Evolutionary conservation across 1,140 invertebrate species (phyloP).

Genomic region (Rhagoletis zephyria): DNA sequence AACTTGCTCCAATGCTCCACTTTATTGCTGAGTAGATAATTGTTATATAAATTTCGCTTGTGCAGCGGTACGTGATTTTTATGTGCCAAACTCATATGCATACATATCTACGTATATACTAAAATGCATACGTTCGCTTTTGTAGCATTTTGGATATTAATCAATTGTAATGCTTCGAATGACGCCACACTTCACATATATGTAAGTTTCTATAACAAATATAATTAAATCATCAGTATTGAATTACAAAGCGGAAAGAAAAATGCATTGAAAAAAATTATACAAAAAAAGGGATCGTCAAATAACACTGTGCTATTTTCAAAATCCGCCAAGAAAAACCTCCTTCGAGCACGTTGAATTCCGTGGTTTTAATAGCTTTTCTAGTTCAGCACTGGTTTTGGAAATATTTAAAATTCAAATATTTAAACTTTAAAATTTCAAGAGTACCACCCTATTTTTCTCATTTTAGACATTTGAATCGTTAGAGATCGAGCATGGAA

Average conservation of each 20-base stretch:
- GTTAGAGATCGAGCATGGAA: no score
- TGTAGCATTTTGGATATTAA: not conserved
- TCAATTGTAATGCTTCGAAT: not conserved
- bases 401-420: no score
- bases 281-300: no score
- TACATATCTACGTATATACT: not conserved
- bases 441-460: no score
- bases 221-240: not conserved
- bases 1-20: not conserved
- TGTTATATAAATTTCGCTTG: not conserved
- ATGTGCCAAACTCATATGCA: not conserved
- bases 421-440: no score
- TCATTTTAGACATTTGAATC: no score
- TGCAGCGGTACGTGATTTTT: slow-evolving; percentile 17
- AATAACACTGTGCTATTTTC: no score
- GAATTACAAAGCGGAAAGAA: not conserved
- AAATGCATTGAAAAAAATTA: not conserved
- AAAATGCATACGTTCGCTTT: not conserved
- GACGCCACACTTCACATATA: not conserved
- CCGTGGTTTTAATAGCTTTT: no score
- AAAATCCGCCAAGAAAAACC: no score
- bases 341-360: no score
- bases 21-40: not conserved
- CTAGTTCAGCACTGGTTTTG: no score
- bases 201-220: not conserved